Evolutionary conservation across 2,113 vertebrate species (phyloP).

Genomic region (Narcine bancroftii): DNA sequence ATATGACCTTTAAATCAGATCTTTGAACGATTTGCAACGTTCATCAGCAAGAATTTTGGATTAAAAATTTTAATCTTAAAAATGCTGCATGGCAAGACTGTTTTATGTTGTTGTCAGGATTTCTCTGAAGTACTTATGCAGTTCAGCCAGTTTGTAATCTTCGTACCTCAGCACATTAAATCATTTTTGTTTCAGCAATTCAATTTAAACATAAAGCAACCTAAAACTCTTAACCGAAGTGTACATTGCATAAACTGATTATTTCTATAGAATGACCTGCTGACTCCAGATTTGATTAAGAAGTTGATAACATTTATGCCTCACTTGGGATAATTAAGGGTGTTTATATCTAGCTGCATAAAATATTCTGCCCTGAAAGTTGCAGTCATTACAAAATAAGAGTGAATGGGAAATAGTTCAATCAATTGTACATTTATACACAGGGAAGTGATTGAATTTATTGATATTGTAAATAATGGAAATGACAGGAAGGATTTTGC

Average conservation of each 20-base stretch:
- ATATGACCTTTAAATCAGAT: not conserved
- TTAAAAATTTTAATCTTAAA: not conserved
- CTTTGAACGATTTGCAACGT: not conserved
- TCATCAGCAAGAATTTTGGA: not conserved
- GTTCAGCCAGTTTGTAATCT: constrained; percentile 18
- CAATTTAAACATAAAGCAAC: constrained; percentile 35
- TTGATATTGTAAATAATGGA: not conserved
- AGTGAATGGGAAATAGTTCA: constrained; percentile 10
- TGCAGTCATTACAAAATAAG: not conserved
- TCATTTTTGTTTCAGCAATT: constrained; percentile 36
- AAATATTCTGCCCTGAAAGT: not conserved
- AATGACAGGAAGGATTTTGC: not conserved
- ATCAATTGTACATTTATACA: not conserved
- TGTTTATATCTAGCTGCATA: not conserved
- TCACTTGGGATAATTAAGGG: constrained; percentile 3
- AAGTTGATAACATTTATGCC: constrained; percentile 21
- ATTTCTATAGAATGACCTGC: constrained; percentile 22
- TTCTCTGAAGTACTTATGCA: constrained; percentile 19
- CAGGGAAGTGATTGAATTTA: not conserved
- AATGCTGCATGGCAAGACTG: not conserved
- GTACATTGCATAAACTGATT: constrained; percentile 35
- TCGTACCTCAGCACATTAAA: constrained; percentile 18
- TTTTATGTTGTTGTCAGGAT: constrained; percentile 28
- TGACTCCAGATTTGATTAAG: not conserved
- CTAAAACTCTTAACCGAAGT: constrained; percentile 17